Base-by-base conservation (phyloP, 2,113 vertebrate genomes). In the Piprites chloris region DNA sequence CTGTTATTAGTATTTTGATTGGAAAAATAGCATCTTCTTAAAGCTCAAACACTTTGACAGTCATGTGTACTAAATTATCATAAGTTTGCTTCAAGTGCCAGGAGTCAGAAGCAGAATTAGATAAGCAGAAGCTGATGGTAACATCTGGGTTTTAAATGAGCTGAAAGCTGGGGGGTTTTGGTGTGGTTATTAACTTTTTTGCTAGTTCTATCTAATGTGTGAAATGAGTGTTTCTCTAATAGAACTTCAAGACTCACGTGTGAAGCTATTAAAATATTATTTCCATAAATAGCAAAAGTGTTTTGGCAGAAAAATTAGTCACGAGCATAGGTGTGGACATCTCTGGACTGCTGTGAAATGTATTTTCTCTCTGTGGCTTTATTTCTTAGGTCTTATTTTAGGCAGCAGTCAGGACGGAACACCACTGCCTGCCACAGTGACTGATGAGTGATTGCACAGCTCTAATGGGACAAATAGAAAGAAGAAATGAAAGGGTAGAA, bases 401-500 rank as follows among this genome's bases (percentile, higher is more conserved):
- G 53, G 63, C 58, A 95, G 32, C 55, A 52, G 61, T 26, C 93
- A 11, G 74, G 41, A 87, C 42, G 55, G 71, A 96, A 90, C 79
- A 86, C 75, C 63, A 47, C 20, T 69, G 65, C 56, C 89, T 87
- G 85, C 91, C 69, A 44, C 63, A 68, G 75, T 96, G 90, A 92
- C 77, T 82, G 90, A 89, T 69, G 77, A 95, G 49, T 96, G 73
- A 95, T 80, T 97, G 59, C 88, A 86, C 35, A 74, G 92, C 47
- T 92, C 91, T 92, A 97, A 75, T 94, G 84, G 87, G 85, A 95
- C 91, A 97, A 97, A 96, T 91, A 90, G 73, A 95, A 65, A 79
- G 63, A 95, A 97, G 93, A 97, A 97, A 96, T 96, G 42, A 96
- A 95, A 97, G 79, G 85, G 82, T 87, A 24, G 63, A 85, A 89